phyloP scores from a whole-genome alignment of 2,888 invertebrate species.

The Hirtodrosophila confusa region DNA sequence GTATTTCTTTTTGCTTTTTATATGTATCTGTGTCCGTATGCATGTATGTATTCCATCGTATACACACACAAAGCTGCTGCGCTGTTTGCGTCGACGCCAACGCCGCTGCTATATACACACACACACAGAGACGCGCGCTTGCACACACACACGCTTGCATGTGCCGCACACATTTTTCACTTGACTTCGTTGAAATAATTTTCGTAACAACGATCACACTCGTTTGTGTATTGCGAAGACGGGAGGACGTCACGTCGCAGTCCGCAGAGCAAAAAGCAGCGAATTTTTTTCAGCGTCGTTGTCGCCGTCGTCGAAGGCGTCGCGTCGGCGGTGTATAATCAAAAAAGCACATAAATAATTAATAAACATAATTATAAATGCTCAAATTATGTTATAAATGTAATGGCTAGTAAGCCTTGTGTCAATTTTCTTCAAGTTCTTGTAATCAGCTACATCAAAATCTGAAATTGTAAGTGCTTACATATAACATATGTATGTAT shows the following conservation, averaged over 20 bases:
- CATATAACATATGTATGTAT: too few species aligned
- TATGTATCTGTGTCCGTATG: slow-evolving; percentile 12
- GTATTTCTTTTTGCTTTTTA: slow-evolving; percentile 59
- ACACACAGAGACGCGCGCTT: slow-evolving; percentile 14
- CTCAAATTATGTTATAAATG: slow-evolving; percentile 12
- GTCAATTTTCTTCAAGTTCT: slow-evolving; percentile 52
- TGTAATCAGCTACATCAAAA: slow-evolving; percentile 18
- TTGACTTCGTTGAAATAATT: slow-evolving; percentile 80
- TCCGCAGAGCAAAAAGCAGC: slow-evolving; percentile 56
- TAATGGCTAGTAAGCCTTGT: slow-evolving; percentile 35
- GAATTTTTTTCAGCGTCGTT: slow-evolving; percentile 53
- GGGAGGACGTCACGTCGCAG: slow-evolving; percentile 75
- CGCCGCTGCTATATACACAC: slow-evolving; percentile 45
- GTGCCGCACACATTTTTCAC: slow-evolving; percentile 70
- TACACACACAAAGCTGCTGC: slow-evolving; percentile 64
- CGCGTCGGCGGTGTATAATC: slow-evolving; percentile 60
- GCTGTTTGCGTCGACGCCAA: slow-evolving; percentile 48
- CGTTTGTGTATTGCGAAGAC: slow-evolving; percentile 83
- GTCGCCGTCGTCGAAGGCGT: slow-evolving; percentile 57
- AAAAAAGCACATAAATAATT: slow-evolving; percentile 28
- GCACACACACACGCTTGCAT: slow-evolving; percentile 27
- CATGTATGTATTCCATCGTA: slow-evolving; percentile 22
- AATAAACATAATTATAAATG: slow-evolving; percentile 19
- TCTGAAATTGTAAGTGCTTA: slow-evolving; percentile 44
- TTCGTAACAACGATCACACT: slow-evolving; percentile 84